Conservation (phyloP, 2,797 vertebrate genomes). For the Falco peregrinus region DNA sequence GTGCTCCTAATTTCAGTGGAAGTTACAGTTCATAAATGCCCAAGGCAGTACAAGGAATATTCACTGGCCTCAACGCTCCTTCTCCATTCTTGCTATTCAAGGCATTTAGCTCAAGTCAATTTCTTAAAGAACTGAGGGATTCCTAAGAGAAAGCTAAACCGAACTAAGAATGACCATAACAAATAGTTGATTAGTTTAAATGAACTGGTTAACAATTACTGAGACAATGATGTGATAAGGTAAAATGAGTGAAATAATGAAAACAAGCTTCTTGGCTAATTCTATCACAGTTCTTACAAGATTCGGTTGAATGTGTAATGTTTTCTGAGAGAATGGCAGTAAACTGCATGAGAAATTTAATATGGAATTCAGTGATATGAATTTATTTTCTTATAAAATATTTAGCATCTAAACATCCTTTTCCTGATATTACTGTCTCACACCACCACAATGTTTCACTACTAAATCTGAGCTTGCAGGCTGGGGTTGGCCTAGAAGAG, state of each 20-base stretch:
- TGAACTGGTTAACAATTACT: background rate
- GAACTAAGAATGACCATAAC: background rate
- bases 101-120: background rate
- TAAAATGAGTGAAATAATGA: slow-evolving; percentile 12
- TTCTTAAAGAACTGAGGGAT: background rate
- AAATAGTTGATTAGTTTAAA: background rate
- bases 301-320: background rate
- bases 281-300: background rate
- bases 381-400: background rate
- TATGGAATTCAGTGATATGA: background rate
- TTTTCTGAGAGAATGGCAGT: background rate
- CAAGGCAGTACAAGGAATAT: background rate
- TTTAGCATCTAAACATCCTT: background rate
- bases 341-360: background rate
- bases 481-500: background rate
- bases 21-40: background rate
- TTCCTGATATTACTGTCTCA: background rate
- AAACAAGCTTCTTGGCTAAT: background rate
- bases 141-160: background rate
- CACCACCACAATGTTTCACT: background rate
- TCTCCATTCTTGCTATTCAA: background rate
- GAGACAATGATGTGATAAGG: background rate
- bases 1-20: background rate
- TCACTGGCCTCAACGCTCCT: background rate
- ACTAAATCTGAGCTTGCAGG: background rate